A percentile compares a stretch with the other conserved stretches of the same genome.
These are phyloP conservation scores for Temnopleurus reevesii DNA, from an alignment of 53 echinoderm and acorn worm genomes.

Conservation along the genomic window DNA sequence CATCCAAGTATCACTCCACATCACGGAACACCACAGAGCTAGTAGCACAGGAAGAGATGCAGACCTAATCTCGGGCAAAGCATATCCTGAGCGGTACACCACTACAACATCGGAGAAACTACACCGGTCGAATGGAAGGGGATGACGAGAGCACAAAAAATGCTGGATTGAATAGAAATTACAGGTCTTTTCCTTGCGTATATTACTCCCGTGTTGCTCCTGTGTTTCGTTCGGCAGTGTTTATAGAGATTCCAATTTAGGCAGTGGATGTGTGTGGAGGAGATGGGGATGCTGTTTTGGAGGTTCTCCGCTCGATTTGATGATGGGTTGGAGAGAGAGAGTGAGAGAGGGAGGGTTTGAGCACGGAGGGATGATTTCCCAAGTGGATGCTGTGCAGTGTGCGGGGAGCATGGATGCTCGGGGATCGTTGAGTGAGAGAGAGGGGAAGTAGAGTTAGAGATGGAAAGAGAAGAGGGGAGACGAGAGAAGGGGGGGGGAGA, in stretches of 20 bases:
- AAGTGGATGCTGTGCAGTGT: background rate
- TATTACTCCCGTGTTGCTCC: no score
- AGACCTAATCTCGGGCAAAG: background rate
- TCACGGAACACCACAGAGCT: background rate
- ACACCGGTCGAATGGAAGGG: background rate
- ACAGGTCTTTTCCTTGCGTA: background rate
- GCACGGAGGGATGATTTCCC: background rate
- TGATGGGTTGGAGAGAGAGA: background rate
- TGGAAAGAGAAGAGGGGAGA: no score
- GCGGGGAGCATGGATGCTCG: background rate
- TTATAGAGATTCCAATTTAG: background rate
- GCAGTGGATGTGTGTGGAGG: background rate
- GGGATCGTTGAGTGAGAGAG: background rate
- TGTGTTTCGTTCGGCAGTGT: no score
- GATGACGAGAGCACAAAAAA: background rate
- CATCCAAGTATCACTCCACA: background rate
- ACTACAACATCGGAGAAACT: background rate
- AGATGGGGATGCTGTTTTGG: background rate
- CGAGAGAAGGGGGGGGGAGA: no score
- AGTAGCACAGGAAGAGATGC: background rate
- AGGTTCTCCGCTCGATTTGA: background rate
- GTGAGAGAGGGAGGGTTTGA: background rate
- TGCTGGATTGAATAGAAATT: constrained; percentile 8
- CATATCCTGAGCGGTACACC: background rate
- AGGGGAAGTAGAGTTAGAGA: background rate